These are phyloP conservation scores for Drosophila pruinosa DNA, from an alignment of 1,140 invertebrate genomes.

Conservation along the genomic window DNA sequence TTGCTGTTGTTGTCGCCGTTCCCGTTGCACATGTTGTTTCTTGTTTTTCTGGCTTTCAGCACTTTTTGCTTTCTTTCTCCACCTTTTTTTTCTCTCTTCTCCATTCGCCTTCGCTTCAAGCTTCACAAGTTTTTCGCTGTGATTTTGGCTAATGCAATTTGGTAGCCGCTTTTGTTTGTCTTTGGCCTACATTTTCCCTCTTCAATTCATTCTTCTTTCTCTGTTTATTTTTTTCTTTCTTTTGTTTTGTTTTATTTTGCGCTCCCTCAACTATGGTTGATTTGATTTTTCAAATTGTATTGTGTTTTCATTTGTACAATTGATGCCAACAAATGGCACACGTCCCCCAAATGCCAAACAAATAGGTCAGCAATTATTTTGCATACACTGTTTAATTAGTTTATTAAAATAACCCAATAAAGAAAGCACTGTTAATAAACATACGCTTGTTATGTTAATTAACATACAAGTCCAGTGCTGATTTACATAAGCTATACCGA, in stretches of 20 bases:
- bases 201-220: conserved; percentile 30
- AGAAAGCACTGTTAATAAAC: not conserved
- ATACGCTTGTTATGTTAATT: not conserved
- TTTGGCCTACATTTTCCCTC: conserved; percentile 62
- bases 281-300: conserved; percentile 35
- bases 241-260: too few relatives aligned
- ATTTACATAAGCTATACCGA: too few relatives aligned
- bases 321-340: conserved; percentile 3
- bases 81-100: conserved; percentile 20
- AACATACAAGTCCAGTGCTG: not conserved
- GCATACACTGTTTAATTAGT: not conserved
- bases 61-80: conserved; percentile 51
- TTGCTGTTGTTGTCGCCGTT: conserved; percentile 40
- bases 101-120: conserved; percentile 38
- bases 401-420: not conserved
- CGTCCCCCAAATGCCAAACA: not conserved
- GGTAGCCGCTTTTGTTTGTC: conserved; percentile 71
- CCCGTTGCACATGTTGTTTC: conserved; percentile 57
- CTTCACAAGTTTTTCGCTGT: conserved; percentile 71
- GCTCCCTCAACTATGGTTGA: conserved; percentile 14
- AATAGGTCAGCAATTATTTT: not conserved
- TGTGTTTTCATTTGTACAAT: conserved; percentile 8
- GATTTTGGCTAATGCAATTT: conserved; percentile 78
- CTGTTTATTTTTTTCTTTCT: conserved; percentile 12
- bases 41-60: conserved; percentile 41